Evolutionary conservation across 2,797 vertebrate genomes (phyloP).

Genomic region (Psittacula derbiana): DNA sequence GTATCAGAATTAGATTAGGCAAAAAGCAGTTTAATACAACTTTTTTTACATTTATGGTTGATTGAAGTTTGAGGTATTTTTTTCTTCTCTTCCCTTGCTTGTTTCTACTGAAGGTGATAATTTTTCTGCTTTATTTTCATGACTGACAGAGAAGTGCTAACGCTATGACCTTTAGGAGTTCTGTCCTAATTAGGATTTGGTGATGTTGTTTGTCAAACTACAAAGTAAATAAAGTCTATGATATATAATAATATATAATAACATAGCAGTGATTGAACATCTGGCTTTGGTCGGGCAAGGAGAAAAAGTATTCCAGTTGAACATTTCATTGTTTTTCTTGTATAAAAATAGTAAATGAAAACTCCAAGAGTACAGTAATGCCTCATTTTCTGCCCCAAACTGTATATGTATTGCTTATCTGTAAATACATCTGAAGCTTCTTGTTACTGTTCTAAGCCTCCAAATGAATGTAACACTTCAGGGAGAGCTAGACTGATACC

Average conservation of each 20-base stretch:
- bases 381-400: neutral
- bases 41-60: neutral
- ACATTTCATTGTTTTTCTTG: neutral
- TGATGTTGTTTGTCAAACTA: neutral
- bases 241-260: neutral
- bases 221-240: neutral
- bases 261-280: neutral
- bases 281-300: neutral
- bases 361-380: neutral
- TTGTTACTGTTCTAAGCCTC: neutral
- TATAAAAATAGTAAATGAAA: neutral
- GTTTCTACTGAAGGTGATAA: neutral
- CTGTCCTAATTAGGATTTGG: neutral
- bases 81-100: neutral
- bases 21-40: neutral
- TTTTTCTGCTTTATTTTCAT: neutral
- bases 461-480: neutral
- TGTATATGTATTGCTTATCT: neutral
- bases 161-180: neutral
- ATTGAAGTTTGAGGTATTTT: neutral
- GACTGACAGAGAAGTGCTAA: neutral
- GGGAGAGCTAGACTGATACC: neutral
- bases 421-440: neutral
- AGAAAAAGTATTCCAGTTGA: neutral
- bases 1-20: neutral